phyloP scores from a whole-genome alignment of 2,113 vertebrate species.

The Myanophis thanlyinensis region DNA sequence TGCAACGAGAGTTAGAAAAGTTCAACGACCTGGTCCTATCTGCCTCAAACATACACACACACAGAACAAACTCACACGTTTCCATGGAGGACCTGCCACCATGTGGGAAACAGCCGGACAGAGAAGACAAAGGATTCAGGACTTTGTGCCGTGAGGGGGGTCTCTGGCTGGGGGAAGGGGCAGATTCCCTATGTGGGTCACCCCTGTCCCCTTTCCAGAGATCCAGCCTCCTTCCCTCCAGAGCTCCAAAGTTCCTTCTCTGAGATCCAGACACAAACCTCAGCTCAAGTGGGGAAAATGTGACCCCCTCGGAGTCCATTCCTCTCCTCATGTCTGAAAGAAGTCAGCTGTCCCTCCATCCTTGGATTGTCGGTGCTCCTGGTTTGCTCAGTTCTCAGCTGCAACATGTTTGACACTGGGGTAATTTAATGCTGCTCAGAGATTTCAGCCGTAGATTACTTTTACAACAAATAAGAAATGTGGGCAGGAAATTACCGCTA shows the following conservation, averaged over 20 bases:
- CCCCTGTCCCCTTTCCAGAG: fast-evolving
- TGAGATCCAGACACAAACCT: constrained; percentile 2
- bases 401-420: background rate
- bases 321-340: background rate
- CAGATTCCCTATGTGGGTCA: background rate
- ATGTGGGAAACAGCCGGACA: background rate
- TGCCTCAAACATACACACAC: no score
- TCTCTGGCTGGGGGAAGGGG: background rate
- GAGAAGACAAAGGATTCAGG: background rate
- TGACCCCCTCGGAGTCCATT: background rate
- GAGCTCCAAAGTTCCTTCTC: background rate
- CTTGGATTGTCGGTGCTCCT: background rate
- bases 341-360: background rate
- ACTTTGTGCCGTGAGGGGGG: background rate
- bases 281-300: background rate
- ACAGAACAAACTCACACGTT: no score
- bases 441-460: background rate
- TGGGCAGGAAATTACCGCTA: constrained; percentile 18
- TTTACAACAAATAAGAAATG: constrained; percentile 23
- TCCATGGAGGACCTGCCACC: background rate
- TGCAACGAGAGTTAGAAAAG: no score
- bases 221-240: background rate
- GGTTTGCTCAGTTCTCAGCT: constrained; percentile 39
- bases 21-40: no score
- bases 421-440: background rate